Evolutionary conservation across 1,140 invertebrate species (phyloP).

Genomic region (Lepidurus couesii): DNA sequence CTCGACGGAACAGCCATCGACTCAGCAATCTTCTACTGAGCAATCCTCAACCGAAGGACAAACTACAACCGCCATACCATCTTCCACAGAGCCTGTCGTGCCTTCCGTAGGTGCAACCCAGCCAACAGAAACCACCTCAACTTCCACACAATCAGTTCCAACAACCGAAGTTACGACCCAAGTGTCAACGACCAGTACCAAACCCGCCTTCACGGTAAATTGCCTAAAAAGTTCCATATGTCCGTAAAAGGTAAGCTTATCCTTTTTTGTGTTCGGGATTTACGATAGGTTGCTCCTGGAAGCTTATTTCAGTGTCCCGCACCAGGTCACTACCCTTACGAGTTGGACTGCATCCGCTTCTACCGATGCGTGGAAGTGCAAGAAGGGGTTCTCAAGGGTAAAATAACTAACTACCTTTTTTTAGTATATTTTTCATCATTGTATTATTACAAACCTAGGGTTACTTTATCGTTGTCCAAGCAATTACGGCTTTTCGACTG

Average conservation of each 20-base stretch:
- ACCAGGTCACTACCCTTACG: slow-evolving; percentile 60
- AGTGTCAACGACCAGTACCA: slow-evolving; percentile 1
- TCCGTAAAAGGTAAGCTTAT: slow-evolving; percentile 25
- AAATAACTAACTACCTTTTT: background rate
- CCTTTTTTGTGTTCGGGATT: slow-evolving; percentile 42
- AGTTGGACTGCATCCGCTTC: slow-evolving; percentile 59
- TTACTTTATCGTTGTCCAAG: slow-evolving; percentile 68
- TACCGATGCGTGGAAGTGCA: slow-evolving; percentile 59
- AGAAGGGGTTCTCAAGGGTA: slow-evolving; percentile 53
- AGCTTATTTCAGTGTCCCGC: slow-evolving; percentile 54
- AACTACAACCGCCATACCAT: slow-evolving; percentile 13
- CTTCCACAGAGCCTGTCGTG: background rate
- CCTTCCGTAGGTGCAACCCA: background rate
- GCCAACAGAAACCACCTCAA: background rate
- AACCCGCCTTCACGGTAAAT: background rate
- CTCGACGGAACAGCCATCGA: too few species aligned
- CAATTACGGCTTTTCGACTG: slow-evolving; percentile 66
- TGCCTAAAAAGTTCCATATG: background rate
- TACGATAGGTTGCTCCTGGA: slow-evolving; percentile 50
- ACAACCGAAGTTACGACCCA: background rate
- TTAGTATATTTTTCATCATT: background rate
- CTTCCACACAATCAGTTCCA: background rate
- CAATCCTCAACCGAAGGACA: background rate
- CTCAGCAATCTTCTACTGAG: background rate
- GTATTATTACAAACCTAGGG: slow-evolving; percentile 41